Conservation (phyloP, 2,797 vertebrate genomes). For the Typhlichthys subterraneus region DNA sequence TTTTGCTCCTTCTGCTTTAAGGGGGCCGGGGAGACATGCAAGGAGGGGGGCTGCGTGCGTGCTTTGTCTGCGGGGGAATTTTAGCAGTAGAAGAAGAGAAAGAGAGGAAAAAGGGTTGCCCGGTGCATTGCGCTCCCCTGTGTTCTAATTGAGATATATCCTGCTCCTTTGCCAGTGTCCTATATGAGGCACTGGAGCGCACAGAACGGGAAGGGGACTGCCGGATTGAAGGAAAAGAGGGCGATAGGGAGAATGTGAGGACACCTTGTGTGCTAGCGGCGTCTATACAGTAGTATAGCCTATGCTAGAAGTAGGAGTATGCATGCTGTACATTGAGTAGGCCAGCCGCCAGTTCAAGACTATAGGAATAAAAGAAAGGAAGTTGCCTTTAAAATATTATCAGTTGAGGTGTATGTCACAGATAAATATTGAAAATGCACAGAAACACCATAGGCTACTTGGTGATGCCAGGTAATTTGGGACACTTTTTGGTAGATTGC, state of each 20-base stretch:
- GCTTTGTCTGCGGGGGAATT: not conserved
- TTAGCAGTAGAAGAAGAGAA: slow-evolving; percentile 21
- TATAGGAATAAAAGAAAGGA: too few relatives aligned
- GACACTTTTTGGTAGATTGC: too few relatives aligned
- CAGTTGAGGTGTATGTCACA: too few relatives aligned
- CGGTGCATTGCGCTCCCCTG: slow-evolving; percentile 47
- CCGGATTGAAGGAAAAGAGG: slow-evolving; percentile 4
- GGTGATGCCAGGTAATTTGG: too few relatives aligned
- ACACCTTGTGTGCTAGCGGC: slow-evolving; percentile 77
- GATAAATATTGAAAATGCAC: too few relatives aligned
- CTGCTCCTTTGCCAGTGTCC: slow-evolving; percentile 23
- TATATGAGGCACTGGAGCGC: slow-evolving; percentile 38
- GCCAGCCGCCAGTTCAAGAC: too few relatives aligned
- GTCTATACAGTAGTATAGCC: slow-evolving; percentile 54
- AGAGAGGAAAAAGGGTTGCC: slow-evolving; percentile 14
- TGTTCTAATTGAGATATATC: slow-evolving; percentile 78
- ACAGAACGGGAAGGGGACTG: slow-evolving; percentile 10
- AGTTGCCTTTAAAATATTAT: too few relatives aligned
- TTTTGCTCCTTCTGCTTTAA: slow-evolving; percentile 54
- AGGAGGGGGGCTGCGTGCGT: slow-evolving; percentile 39
- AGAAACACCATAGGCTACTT: too few relatives aligned
- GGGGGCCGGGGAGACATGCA: slow-evolving; percentile 33
- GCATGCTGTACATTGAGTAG: not conserved
- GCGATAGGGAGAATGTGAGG: slow-evolving; percentile 67
- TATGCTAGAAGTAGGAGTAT: slow-evolving; percentile 17